Base-by-base conservation (phyloP, 1,140 invertebrate species). In the Coboldia fuscipes region DNA sequence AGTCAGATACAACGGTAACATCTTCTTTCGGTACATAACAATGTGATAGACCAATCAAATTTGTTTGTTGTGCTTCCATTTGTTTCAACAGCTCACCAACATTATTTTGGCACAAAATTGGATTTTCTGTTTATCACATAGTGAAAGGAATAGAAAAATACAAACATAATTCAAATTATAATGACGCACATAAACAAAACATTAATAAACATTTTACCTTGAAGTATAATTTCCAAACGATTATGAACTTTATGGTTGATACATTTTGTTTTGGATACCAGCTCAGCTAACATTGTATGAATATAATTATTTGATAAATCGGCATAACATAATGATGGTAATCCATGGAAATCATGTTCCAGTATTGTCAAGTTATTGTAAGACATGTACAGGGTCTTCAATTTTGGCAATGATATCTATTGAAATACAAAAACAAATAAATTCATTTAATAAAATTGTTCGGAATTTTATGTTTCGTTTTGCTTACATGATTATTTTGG, bases 221-320 rank as follows among this genome's bases (percentile, higher is more conserved):
- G 66, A 34, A 84, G 60, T 51, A 77, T 70, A 44, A 84, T 73
- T 45, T 76, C 73, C 42, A 84, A 54, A 30, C 70, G 70, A 40
- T 73, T 74, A 34, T 67, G 68, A 7, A 79, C 72, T 37, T 75
- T 74, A 44, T 78, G 72, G 30, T 77, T 66, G 28, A 64, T 70
- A 49, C 79, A 84, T 40, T 68, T 63, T 1, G 78, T 80, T 47
- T 81, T 78, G 3, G 72, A 66, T 0, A 79, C 75, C 8, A 84
- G 57, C 45, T 80, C 74, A 18, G 66, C 63, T 27, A 72, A 71
- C 8, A 83, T 61, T 5, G 64, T 58, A 21, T 64, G 56, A 39
- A 84, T 82, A 36, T 68, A 62, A 47, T 84, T 84, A 41, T 71
- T 65, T 3, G 72, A 75, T 2, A 84, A 54, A 48, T 83, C 76